Evolutionary conservation across 2,888 invertebrate species (phyloP), one percentile per base, ranked within the genome.

Genomic region (Drosophila quinaria): DNA sequence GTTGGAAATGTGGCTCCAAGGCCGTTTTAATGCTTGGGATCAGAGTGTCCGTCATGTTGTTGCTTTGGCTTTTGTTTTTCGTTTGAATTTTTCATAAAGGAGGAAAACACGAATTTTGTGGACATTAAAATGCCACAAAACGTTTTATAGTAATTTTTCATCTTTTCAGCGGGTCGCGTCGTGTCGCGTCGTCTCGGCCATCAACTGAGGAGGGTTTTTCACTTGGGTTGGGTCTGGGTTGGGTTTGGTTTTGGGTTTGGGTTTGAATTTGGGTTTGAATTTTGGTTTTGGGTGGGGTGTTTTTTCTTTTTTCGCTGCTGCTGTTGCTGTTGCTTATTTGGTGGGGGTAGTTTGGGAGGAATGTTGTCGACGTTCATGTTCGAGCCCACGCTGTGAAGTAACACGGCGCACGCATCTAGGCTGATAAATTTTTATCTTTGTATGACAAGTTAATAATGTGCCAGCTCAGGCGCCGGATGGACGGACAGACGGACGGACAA

Each of bases 361-460:
- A 54, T 71, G 76, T 59, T 74, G 83, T 77, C 83, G 83, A 64
- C 74, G 65, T 77, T 79, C 66, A 87, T 81, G 89, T 77, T 77
- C 84, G 84, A 87, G 81, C 84, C 81, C 79, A 70, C 66, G 82
- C 82, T 73, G 88, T 65, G 89, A 72, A 70, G 60, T 76, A 74
- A 78, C 77, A 72, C 73, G 72, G 65, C 65, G 52, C 72, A 80
- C 84, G 80, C 78, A 84, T 81, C 80, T 85, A 75, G 60, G 82
- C 83, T 87, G 86, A 91, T 90, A 87, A 83, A 90, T 90, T 89
- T 87, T 90, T 90, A 90, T 90, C 86, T 84, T 74, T 79, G 83
- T 87, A 90, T 91, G 91, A 91, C 91, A 91, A 85, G 87, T 87
- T 91, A 89, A 91, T 91, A 91, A 89, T 86, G 87, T 76, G 73